phyloP scores from a whole-genome alignment of 2,113 vertebrate genomes.

The Oryctolagus cuniculus region mOryCun1.1 NC_091432.1:149373501-149374000 shows the following conservation, averaged over 20 bases:
- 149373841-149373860: not conserved
- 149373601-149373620: not conserved
- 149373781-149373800: not conserved
- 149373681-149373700: not conserved
- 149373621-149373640: not conserved
- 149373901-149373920: not conserved
- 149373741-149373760: not conserved
- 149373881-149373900: not conserved
- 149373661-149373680: not conserved
- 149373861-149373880: not conserved
- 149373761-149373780: not conserved
- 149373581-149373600: not conserved
- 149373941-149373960: not conserved
- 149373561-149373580: conserved; percentile 25
- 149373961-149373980: not conserved
- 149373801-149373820: not conserved
- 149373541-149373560: not conserved
- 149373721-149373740: not conserved
- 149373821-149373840: not conserved
- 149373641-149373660: not conserved
- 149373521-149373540: not conserved
- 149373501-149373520: not conserved
- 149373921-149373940: not conserved
- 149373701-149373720: not conserved
- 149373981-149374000: not conserved